phyloP scores from a whole-genome alignment of 2,113 vertebrate species.

The Sylvietta virens region DNA sequence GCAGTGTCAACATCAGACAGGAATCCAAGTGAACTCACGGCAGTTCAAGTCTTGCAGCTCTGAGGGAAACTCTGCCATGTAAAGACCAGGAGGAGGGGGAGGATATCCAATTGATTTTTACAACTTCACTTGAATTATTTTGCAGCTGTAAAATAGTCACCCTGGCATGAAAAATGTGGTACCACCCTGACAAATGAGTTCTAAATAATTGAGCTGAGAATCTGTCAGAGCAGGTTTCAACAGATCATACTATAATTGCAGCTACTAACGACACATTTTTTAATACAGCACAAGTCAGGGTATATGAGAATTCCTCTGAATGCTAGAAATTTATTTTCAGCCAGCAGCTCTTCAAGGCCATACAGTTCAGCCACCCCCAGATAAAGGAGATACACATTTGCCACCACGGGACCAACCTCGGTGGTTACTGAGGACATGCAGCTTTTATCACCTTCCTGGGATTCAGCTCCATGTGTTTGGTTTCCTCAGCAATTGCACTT shows the following conservation, averaged over 20 bases:
- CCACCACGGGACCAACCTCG: neutral
- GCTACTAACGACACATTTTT: slow-evolving; percentile 26
- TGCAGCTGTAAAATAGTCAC: neutral
- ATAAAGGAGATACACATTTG: neutral
- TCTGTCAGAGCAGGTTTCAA: neutral
- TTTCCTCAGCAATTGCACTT: neutral
- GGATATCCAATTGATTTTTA: neutral
- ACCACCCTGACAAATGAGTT: slow-evolving; percentile 6
- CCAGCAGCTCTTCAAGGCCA: neutral
- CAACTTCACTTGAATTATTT: neutral
- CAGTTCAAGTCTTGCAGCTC: neutral
- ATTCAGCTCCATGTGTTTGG: neutral
- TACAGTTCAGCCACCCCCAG: neutral
- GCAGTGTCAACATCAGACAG: neutral
- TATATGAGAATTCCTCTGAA: neutral
- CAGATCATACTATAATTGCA: neutral
- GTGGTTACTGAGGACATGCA: neutral
- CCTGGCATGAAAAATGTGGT: neutral
- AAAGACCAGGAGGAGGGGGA: neutral
- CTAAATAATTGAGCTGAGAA: slow-evolving; percentile 32
- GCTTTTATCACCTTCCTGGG: neutral
- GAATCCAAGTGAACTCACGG: neutral
- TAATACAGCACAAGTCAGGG: neutral
- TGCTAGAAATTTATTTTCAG: neutral
- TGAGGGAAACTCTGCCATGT: neutral